Conservation (phyloP, 2,888 invertebrate species). For the Tillus elongatus region DNA sequence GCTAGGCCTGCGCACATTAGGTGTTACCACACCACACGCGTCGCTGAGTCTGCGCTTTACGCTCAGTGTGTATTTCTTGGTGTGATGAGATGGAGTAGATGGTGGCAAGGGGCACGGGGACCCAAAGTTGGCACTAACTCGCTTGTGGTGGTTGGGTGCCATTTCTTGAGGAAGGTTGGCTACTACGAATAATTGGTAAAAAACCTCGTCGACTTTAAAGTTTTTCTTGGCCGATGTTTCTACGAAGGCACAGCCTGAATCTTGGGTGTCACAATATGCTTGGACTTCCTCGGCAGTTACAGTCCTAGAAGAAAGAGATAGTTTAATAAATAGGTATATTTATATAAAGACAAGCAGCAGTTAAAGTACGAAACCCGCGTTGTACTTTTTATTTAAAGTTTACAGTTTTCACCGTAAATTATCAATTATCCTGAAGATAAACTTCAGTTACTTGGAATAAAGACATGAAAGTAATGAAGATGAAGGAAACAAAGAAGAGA, state of each 20-base stretch:
- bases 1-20: conserved; percentile 77
- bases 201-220: conserved; percentile 71
- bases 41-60: conserved; percentile 76
- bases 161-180: conserved; percentile 79
- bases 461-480: too few relatives aligned
- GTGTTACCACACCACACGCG: conserved; percentile 82
- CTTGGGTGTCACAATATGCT: conserved; percentile 68
- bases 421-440: too few relatives aligned
- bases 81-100: conserved; percentile 53
- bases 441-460: too few relatives aligned
- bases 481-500: too few relatives aligned
- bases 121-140: conserved; percentile 66
- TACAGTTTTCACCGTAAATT: too few relatives aligned
- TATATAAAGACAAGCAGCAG: too few relatives aligned
- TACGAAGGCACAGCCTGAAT: conserved; percentile 67
- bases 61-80: conserved; percentile 68
- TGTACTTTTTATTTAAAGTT: too few relatives aligned
- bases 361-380: too few relatives aligned
- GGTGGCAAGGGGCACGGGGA: conserved; percentile 67
- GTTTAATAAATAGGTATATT: too few relatives aligned
- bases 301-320: conserved; percentile 49
- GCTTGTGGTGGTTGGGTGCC: conserved; percentile 80
- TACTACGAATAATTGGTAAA: conserved; percentile 73
- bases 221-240: conserved; percentile 80
- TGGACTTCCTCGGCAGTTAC: conserved; percentile 69